Evolutionary conservation across 35 echinoderm and acorn worm species (phyloP).

Genomic region (Apostichopus californicus): DNA sequence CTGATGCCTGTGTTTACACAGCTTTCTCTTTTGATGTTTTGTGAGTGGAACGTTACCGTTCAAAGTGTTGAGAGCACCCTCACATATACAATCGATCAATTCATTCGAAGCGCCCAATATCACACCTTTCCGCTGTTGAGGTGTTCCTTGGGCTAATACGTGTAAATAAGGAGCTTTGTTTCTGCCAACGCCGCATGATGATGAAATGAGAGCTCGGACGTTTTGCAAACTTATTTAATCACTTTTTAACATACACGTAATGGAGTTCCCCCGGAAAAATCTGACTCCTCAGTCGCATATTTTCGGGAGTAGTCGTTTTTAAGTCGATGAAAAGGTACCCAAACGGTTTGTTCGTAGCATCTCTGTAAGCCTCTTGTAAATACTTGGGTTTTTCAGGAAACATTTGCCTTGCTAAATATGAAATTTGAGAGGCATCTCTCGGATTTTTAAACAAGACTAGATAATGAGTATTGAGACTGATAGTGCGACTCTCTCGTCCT

Average conservation of each 20-base stretch:
- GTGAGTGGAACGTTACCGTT: conserved; percentile 18
- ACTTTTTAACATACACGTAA: conserved; percentile 49
- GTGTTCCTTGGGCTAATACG: neutral
- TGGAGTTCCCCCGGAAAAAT: conserved; percentile 57
- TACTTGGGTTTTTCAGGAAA: conserved; percentile 50
- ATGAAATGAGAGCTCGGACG: neutral
- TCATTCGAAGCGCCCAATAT: conserved; percentile 31
- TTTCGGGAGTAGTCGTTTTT: conserved; percentile 48
- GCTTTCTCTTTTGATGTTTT: neutral
- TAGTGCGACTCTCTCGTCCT: conserved; percentile 73
- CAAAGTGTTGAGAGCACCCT: conserved; percentile 43
- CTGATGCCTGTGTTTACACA: conserved; percentile 8
- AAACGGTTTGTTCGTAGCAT: conserved; percentile 48
- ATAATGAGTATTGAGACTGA: conserved; percentile 78
- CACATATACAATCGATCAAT: conserved; percentile 40
- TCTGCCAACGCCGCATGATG: conserved; percentile 23
- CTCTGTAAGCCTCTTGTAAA: conserved; percentile 53
- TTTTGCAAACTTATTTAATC: neutral
- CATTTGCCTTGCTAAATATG: conserved; percentile 62
- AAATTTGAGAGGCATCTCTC: conserved; percentile 59
- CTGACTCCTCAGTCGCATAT: conserved; percentile 52
- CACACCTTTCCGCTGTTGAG: conserved; percentile 24
- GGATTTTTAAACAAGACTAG: conserved; percentile 66
- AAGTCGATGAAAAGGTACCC: conserved; percentile 66
- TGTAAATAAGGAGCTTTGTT: conserved; percentile 39